Percentiles rank a stretch among this genome's conserved stretches.
Conservation (phyloP, 23 tunicate genomes). For the Aplidium turbinatum region DNA sequence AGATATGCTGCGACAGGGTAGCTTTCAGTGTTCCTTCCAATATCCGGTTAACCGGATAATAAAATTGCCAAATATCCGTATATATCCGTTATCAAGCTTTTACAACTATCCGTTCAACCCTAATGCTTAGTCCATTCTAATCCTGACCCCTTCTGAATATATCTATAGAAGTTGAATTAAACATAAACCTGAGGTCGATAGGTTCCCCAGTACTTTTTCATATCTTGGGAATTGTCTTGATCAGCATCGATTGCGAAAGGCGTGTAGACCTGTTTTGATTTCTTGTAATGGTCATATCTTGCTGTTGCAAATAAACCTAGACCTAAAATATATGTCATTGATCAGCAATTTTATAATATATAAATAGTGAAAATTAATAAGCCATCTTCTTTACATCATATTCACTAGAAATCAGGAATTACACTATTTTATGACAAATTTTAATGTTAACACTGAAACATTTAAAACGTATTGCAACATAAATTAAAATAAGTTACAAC, state of each 20-base stretch:
- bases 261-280: constrained; percentile 32
- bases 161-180: background rate
- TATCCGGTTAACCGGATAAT: too few relatives aligned
- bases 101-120: too few relatives aligned
- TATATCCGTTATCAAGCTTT: too few relatives aligned
- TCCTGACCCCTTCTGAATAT: background rate
- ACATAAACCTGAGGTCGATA: constrained; percentile 85
- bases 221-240: constrained; percentile 14
- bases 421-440: too few relatives aligned
- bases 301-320: constrained; percentile 17
- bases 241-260: constrained; percentile 16
- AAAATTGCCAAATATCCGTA: too few relatives aligned
- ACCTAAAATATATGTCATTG: constrained; percentile 1
- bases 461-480: too few relatives aligned
- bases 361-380: background rate
- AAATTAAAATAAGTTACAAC: too few relatives aligned
- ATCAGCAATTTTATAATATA: background rate
- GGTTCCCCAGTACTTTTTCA: constrained; percentile 89
- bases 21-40: too few relatives aligned
- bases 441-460: too few relatives aligned
- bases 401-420: too few relatives aligned
- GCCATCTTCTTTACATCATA: too few relatives aligned
- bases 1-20: too few relatives aligned
- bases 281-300: background rate
- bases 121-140: background rate